Evolutionary conservation across 2,797 vertebrate genomes (phyloP).

Genomic region (Natrix natrix): DNA sequence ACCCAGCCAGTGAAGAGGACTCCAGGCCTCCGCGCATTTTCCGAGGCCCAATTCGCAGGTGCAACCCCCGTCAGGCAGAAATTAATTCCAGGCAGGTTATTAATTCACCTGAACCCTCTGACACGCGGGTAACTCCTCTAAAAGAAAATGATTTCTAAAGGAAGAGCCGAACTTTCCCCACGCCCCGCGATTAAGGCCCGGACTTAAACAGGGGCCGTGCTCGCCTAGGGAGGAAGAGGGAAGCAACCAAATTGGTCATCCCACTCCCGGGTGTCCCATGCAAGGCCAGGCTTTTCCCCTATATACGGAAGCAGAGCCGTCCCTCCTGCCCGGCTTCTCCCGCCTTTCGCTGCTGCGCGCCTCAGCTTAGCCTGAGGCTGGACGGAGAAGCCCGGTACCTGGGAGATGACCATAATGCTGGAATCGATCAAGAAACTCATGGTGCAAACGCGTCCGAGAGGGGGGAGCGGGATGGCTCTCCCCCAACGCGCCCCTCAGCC

Average conservation of each 20-base stretch:
- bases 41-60: not conserved
- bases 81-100: no score
- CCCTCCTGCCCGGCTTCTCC: not conserved
- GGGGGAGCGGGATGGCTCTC: not conserved
- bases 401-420: slow-evolving; percentile 92
- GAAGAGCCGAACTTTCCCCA: not conserved
- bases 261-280: not conserved
- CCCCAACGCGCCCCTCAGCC: not conserved
- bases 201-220: not conserved
- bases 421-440: slow-evolving; percentile 96
- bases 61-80: not conserved
- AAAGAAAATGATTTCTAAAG: not conserved
- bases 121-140: no score
- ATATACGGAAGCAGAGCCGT: not conserved
- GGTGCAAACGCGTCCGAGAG: slow-evolving; percentile 8
- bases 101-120: not conserved
- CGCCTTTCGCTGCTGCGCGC: not conserved
- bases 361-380: not conserved
- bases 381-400: slow-evolving; percentile 71
- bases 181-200: not conserved
- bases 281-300: not conserved
- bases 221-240: not conserved
- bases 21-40: not conserved
- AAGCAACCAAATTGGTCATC: not conserved
- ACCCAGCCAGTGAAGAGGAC: not conserved